Base-by-base conservation (phyloP, 2,888 invertebrate genomes). In the Crioceris asparagi region DNA sequence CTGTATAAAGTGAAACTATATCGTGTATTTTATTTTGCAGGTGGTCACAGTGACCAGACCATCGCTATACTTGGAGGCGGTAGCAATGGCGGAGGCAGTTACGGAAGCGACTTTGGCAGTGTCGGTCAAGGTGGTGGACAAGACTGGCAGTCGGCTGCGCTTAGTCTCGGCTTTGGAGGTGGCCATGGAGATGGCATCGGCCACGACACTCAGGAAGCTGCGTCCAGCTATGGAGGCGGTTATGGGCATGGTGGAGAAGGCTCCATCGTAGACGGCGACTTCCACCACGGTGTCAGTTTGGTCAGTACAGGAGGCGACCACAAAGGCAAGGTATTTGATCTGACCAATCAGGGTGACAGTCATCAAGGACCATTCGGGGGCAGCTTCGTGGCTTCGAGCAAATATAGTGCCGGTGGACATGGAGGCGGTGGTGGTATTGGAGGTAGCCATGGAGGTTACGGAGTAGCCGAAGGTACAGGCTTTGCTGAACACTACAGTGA, bases 351-450 rank as follows among this genome's bases (percentile, higher is more conserved):
- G 29, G 51, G 48, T 15, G 46, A 40, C 21, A 36, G 43, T 4
- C 53, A 54, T 27, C 39, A 49, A 18, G 53, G 52, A 21, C 33
- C 46, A 7, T 54, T 51, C 35, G 53, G 53, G 23, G 53, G 53
- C 12, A 54, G 53, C 33, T 54, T 54, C 41, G 53, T 54, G 18
- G 52, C 52, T 5, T 54, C 53, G 5, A 44, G 50, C 36, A 54
- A 54, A 40, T 51, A 54, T 40, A 51, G 51, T 29, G 46, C 49
- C 14, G 48, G 46, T 8, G 51, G 49, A 4, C 47, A 48, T 25
- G 50, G 46, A 7, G 50, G 44, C 4, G 43, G 46, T 36, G 45
- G 40, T 12, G 39, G 42, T 8, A 38, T 36, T 14, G 38, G 39
- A 8, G 45, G 45, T 8, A 44, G 47, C 14, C 38, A 39, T 2